A percentile compares a stretch with the other conserved stretches of the same genome.
Conservation (phyloP, 2,797 vertebrate species). For the Phaenicophaeus curvirostris region DNA sequence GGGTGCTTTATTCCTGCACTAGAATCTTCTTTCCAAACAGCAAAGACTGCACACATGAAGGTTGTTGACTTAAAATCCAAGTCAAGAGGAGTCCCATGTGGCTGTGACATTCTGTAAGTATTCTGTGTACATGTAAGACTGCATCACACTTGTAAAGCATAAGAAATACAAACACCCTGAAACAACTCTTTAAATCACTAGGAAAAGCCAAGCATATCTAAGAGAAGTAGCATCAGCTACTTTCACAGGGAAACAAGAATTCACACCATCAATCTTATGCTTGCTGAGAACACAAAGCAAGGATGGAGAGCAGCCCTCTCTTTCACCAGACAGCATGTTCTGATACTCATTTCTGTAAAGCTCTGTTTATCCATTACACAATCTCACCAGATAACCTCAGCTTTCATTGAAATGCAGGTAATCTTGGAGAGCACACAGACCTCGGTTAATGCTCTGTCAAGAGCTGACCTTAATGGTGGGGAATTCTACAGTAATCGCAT, state of each 20-base stretch:
- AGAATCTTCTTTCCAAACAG: background rate
- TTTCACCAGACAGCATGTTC: background rate
- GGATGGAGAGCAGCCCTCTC: background rate
- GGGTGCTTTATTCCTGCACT: background rate
- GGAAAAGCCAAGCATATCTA: rapidly evolving
- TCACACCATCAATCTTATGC: background rate
- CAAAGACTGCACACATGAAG: background rate
- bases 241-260: background rate
- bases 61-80: rapidly evolving
- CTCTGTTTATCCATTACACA: background rate
- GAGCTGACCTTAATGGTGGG: background rate
- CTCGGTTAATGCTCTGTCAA: background rate
- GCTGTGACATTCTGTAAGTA: background rate
- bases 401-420: background rate
- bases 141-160: background rate
- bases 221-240: background rate
- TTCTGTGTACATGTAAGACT: background rate
- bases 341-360: background rate
- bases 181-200: background rate
- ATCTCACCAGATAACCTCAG: background rate
- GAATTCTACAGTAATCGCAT: background rate
- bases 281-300: background rate
- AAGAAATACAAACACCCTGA: background rate
- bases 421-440: background rate
- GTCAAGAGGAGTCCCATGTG: background rate